A percentile compares a stretch with the other conserved stretches of the same genome.
Evolutionary conservation across 2,888 invertebrate genomes (phyloP).

Genomic region (Tenodera sinensis): DNA sequence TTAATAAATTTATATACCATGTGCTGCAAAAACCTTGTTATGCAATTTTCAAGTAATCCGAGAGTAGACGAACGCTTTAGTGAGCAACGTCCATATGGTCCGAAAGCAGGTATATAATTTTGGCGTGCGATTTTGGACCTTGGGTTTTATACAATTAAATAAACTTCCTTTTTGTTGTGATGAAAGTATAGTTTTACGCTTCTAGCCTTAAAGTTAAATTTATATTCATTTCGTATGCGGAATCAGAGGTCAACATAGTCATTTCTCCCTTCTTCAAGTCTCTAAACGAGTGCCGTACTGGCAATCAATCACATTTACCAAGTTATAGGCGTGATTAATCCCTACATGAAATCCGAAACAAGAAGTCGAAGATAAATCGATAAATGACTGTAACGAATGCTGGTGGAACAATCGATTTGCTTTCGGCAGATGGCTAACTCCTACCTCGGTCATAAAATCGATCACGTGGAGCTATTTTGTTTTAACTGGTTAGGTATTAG

Average conservation of each 20-base stretch:
- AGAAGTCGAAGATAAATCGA: background rate
- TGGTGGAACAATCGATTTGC: background rate
- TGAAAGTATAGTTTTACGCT: too few relatives aligned
- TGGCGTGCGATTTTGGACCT: too few relatives aligned
- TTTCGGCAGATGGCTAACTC: background rate
- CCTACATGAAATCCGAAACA: background rate
- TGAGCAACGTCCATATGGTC: too few relatives aligned
- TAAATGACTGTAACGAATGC: background rate
- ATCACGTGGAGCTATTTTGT: background rate
- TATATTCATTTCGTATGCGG: background rate
- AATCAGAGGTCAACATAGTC: background rate
- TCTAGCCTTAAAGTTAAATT: background rate
- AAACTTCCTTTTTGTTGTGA: too few relatives aligned
- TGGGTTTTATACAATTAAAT: too few relatives aligned
- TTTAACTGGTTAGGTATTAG: background rate
- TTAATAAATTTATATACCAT: too few relatives aligned
- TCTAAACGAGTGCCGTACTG: background rate
- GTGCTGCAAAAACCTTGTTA: too few relatives aligned
- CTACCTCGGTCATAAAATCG: background rate
- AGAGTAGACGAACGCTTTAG: too few relatives aligned
- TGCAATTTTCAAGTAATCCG: too few relatives aligned
- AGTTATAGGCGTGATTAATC: background rate
- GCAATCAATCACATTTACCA: background rate
- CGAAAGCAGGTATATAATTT: too few relatives aligned
- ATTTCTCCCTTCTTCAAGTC: background rate